phyloP scores from a whole-genome alignment of 2,113 vertebrate species.

The Aegypius monachus region DNA sequence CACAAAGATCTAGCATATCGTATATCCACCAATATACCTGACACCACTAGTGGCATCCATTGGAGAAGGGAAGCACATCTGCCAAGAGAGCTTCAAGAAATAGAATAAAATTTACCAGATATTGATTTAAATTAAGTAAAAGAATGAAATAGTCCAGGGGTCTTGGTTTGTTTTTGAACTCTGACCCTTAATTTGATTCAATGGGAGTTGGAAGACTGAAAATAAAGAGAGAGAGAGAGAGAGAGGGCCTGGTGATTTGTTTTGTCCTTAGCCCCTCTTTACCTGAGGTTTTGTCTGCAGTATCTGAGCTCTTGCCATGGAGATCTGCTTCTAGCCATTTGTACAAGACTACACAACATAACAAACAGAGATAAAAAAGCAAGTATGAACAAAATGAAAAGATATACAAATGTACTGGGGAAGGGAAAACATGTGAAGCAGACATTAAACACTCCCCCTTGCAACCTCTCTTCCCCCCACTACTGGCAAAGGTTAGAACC shows the following conservation, averaged over 20 bases:
- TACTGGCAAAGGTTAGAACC: neutral
- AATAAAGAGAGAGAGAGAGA: neutral
- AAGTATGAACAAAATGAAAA: conserved; percentile 72
- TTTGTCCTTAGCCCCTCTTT: conserved; percentile 65
- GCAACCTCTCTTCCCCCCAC: neutral
- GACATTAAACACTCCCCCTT: neutral
- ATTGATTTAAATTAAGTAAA: conserved; percentile 23
- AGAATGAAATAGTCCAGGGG: neutral
- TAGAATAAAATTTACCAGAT: neutral
- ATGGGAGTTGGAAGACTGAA: neutral
- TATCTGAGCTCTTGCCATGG: conserved; percentile 85
- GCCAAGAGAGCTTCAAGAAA: conserved; percentile 56
- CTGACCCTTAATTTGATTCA: neutral
- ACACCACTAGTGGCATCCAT: neutral
- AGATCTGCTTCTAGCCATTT: conserved; percentile 93
- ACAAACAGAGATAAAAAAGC: conserved; percentile 80
- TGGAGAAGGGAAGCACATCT: conserved; percentile 8
- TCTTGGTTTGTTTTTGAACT: neutral
- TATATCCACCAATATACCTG: neutral
- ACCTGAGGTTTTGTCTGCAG: conserved; percentile 83
- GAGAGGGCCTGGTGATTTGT: neutral
- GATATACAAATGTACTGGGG: neutral
- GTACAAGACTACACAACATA: conserved; percentile 89
- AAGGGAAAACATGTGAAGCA: conserved; percentile 34
- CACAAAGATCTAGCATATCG: neutral